Percentiles rank a stretch among this genome's conserved stretches.
Evolutionary conservation across 1,140 invertebrate species (phyloP).

Genomic region (Chelonus insularis): DNA sequence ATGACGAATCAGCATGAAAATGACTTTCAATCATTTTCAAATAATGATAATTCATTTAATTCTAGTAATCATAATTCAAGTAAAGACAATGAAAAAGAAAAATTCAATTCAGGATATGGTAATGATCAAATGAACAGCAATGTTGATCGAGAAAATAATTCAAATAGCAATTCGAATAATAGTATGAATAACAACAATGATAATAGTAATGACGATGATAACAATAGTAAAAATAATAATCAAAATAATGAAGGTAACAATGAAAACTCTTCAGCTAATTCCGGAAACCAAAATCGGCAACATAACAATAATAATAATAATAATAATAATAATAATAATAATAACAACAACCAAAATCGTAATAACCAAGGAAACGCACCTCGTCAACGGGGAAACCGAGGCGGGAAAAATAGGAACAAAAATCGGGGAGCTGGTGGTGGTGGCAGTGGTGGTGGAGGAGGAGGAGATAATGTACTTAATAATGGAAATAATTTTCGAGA

Average conservation of each 20-base stretch:
- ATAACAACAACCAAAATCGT: constrained; percentile 22
- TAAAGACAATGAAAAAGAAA: not conserved
- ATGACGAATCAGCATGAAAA: too few relatives aligned
- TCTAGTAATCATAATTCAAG: constrained; percentile 32
- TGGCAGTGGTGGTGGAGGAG: too few relatives aligned
- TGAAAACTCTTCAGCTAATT: constrained; percentile 33
- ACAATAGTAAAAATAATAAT: constrained; percentile 10
- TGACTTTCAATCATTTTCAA: too few relatives aligned
- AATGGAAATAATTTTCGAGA: constrained; percentile 47
- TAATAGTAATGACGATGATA: constrained; percentile 26
- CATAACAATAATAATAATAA: constrained; percentile 37
- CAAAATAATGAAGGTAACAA: constrained; percentile 1
- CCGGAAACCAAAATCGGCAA: constrained; percentile 39
- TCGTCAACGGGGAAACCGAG: constrained; percentile 34
- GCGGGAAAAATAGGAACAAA: constrained; percentile 46
- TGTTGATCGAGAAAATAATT: not conserved
- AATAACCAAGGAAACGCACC: constrained; percentile 2
- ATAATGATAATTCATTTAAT: constrained; percentile 21
- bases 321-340: constrained; percentile 29
- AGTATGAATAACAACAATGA: constrained; percentile 27
- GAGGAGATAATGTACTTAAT: too few relatives aligned
- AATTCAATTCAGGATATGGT: too few relatives aligned
- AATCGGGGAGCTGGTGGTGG: constrained; percentile 31
- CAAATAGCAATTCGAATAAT: constrained; percentile 32
- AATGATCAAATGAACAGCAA: not conserved